Evolutionary conservation across 2,113 vertebrate species (phyloP), one percentile per base, ranked within the genome.

Genomic region (Festucalex cinctus): DNA sequence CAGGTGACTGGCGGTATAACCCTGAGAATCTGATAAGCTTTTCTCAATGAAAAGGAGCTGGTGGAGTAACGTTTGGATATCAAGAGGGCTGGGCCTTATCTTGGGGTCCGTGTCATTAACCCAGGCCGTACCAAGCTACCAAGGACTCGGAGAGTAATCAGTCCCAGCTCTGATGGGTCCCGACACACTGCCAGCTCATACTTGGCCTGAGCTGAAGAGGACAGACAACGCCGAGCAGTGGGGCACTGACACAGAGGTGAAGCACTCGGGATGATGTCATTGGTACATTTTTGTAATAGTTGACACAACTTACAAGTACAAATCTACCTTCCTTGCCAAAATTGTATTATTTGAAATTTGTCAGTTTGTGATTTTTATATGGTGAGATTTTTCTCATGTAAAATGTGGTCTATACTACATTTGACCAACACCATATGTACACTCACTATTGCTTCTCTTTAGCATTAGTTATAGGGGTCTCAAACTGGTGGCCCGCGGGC

Each of bases 71-170:
- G 59, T 59, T 62, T 76, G 74, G 63, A 49, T 81, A 89, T 89
- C 64, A 68, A 76, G 70, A 80, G 83, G 68, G 88, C 26, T 79
- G 66, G 78, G 68, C 77, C 86, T 94, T 95, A 95, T 96, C 93
- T n/a, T 20, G 71, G 81, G 76, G 88, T 78, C 76, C 70, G 83
- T 88, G 93, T 93, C 93, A 91, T 96, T 95, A 94, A 90, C 93
- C 93, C 91, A 77, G 91, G 86, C 91, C 69, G 95, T 96, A 95
- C 95, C 95, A 92, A 86, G 94, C 90, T 89, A 93, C 95, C 95
- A 93, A 95, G 95, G 95, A 90, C 91, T 88, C 77, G 17, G 60
- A 58, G 82, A 73, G 86, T 78, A 83, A 88, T 70, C 51, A 78
- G 43, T 84, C 73, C 71, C 75, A 57, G 60, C 69, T 62, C 60